A percentile compares a stretch with the other conserved stretches of the same genome.
Conservation (phyloP, 2,113 vertebrate genomes). For the Hymenochirus boettgeri region DNA sequence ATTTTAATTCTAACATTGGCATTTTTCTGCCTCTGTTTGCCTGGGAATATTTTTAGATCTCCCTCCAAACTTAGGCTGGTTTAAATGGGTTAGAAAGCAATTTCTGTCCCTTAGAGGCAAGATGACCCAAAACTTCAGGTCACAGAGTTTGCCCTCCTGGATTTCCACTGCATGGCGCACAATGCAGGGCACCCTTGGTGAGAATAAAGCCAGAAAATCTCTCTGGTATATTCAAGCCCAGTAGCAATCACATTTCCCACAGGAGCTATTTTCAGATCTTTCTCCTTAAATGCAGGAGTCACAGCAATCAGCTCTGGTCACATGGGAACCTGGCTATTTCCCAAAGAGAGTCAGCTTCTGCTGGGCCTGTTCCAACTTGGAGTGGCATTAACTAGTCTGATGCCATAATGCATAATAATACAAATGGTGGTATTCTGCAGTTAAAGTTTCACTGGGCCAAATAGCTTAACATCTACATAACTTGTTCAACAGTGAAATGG, state of each 20-base stretch:
- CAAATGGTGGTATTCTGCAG: background rate
- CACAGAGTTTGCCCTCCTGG: background rate
- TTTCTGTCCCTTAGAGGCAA: no score
- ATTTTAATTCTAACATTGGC: no score
- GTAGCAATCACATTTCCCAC: constrained; percentile 27
- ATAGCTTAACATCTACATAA: background rate
- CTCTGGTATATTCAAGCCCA: background rate
- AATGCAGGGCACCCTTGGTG: background rate
- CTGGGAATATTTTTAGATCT: no score
- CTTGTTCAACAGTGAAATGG: no score
- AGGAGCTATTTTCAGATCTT: constrained; percentile 35
- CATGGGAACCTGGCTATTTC: constrained; percentile 36
- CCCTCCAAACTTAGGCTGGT: no score
- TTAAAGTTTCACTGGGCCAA: no score
- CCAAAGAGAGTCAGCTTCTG: constrained; percentile 16
- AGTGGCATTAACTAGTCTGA: constrained; percentile 17
- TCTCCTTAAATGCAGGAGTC: constrained; percentile 25
- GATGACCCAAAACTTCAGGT: background rate
- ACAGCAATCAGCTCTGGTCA: constrained; percentile 23
- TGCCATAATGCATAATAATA: background rate
- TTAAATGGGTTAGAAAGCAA: no score
- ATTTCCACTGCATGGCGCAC: background rate
- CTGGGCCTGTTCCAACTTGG: constrained; percentile 23
- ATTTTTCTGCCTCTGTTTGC: no score
- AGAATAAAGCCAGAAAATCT: background rate